Base-by-base conservation (phyloP, 30 jellyfish, hydroid and myxozoan genomes). In the Catostylus mosaicus region DNA sequence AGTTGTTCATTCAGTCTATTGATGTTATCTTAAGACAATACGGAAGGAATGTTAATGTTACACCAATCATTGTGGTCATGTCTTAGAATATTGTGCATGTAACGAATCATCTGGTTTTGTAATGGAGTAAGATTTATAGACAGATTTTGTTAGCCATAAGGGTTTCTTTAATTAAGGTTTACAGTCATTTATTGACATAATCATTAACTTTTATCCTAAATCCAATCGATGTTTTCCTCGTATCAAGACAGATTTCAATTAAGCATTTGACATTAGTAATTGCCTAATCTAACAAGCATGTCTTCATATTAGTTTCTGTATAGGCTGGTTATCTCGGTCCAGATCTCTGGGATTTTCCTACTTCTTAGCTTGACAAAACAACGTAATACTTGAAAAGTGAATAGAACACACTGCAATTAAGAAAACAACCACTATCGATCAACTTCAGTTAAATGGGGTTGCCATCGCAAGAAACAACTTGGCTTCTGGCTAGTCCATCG, bases 241-340 rank as follows among this genome's bases (percentile, higher is more conserved):
- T 46, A 32, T 74, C 85, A 74, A 74, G 85, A 46, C 73, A 31
- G 85, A 74, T 74, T 74, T 52, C 73, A 74, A 74, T 74, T 74
- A 68, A 23, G 14, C 9, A 33, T 68, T 30, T 68, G 80, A 68
- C 80, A 68, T 46, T 16, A 36, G 65, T 68, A 68, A 68, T 68
- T 30, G 64, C 20, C 65, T 68, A 36, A 68, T 68, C 34, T 65
- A 68, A 68, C n/a, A 38, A 43, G 45, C 80, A 36, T 68, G 37
- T 68, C 65, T 46, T 59, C 71, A 59, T 18, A 59, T 59, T 10
- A 59, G 71, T 37, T 22, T 23, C 10, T 27, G 23, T 18, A n/a
- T 59, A 59, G 5, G 40, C 19, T 59, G 23, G 20, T 18, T 27
- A 1, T 59, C 40, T 59, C 20, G 38, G 23, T 22, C 71, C 71